Evolutionary conservation across 2,113 vertebrate species (phyloP).

Genomic region (Misgurnus anguillicaudatus): DNA sequence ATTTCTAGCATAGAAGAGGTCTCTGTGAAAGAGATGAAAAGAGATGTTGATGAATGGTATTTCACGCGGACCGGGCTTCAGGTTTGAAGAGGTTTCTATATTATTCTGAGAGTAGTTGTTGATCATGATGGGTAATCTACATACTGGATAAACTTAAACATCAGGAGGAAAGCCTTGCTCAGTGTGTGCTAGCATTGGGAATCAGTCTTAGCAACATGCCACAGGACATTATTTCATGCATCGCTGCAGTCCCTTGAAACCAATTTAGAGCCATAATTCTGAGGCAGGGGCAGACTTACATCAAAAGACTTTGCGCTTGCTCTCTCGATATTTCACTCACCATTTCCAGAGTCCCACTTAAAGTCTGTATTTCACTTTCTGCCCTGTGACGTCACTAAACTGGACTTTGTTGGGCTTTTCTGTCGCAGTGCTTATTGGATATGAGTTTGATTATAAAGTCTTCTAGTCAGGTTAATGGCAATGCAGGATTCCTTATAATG

Average conservation of each 20-base stretch:
- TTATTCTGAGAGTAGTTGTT: slow-evolving; percentile 16
- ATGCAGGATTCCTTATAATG: too few relatives aligned
- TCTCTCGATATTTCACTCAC: slow-evolving; percentile 32
- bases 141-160: slow-evolving; percentile 16
- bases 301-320: slow-evolving; percentile 60
- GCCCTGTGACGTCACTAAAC: slow-evolving; percentile 3
- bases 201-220: slow-evolving; percentile 74
- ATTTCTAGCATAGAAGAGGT: background rate
- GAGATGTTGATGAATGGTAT: background rate
- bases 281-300: slow-evolving; percentile 63
- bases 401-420: background rate
- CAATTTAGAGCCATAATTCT: slow-evolving; percentile 77
- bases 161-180: slow-evolving; percentile 64
- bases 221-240: slow-evolving; percentile 87
- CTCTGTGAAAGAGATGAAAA: slow-evolving; percentile 1
- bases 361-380: slow-evolving; percentile 15
- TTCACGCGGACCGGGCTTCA: too few relatives aligned
- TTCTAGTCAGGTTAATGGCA: too few relatives aligned
- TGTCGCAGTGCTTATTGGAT: background rate
- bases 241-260: slow-evolving; percentile 80
- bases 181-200: slow-evolving; percentile 67
- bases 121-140: slow-evolving; percentile 20
- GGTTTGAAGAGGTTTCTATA: background rate
- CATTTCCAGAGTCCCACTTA: slow-evolving; percentile 20
- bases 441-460: background rate